These are phyloP conservation scores for Stichodactyla mertensii DNA, from an alignment of 64 coral and sea anemone genomes.

Conservation along the genomic window DNA sequence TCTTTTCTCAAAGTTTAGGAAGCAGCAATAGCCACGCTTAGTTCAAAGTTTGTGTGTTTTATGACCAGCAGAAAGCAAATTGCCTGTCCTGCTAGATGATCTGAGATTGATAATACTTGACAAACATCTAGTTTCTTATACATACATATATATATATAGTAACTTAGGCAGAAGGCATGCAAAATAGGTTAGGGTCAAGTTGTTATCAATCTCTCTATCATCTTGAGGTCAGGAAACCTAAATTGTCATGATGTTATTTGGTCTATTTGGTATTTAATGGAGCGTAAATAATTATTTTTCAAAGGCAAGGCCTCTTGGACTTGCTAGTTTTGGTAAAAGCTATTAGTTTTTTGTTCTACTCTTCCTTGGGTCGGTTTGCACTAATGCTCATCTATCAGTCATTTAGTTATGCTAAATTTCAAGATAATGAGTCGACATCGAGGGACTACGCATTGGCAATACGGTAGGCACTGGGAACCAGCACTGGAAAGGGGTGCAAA, in stretches of 20 bases:
- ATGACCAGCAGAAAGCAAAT: background rate
- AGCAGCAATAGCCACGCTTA: no score
- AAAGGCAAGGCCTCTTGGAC: background rate
- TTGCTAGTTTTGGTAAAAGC: slow-evolving; percentile 5
- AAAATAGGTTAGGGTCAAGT: background rate
- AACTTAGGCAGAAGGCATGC: background rate
- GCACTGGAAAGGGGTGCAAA: no score
- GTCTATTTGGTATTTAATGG: background rate
- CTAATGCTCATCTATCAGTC: no score
- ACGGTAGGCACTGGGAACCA: no score
- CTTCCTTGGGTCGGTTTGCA: background rate
- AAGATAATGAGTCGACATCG: no score
- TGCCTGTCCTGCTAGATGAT: background rate
- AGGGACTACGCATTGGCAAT: no score
- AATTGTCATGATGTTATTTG: background rate
- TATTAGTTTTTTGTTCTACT: background rate
- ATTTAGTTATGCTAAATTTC: no score
- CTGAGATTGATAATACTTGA: background rate
- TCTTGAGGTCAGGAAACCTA: background rate
- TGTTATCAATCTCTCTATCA: background rate
- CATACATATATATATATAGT: background rate
- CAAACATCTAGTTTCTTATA: background rate
- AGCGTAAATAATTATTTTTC: background rate
- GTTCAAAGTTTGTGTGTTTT: no score
- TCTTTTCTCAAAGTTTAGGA: background rate